A percentile compares a stretch with the other conserved stretches of the same genome.
These are phyloP conservation scores for Tetramorium alpestre DNA, from an alignment of 1,140 invertebrate species.

Conservation along the genomic window DNA sequence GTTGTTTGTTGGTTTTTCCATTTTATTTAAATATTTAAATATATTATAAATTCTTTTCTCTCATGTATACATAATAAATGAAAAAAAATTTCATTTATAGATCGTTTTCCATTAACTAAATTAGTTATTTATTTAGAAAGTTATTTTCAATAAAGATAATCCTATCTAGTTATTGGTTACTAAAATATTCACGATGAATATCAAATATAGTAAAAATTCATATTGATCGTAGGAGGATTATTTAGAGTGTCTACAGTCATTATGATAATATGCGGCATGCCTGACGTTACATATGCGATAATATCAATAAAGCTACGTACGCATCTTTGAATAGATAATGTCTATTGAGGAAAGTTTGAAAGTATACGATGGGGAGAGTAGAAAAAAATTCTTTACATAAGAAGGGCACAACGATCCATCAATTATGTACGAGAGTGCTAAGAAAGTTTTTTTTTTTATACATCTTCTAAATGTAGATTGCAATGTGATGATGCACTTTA, in stretches of 20 bases:
- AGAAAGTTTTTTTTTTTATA: slow-evolving; percentile 43
- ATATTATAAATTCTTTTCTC: background rate
- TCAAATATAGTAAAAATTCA: background rate
- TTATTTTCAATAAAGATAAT: background rate
- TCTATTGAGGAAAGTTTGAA: slow-evolving; percentile 56
- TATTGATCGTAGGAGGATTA: background rate
- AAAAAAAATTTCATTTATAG: background rate
- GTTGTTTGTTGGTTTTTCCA: background rate
- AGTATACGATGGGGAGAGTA: background rate
- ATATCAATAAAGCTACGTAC: slow-evolving; percentile 58
- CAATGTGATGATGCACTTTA: background rate
- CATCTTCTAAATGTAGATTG: slow-evolving; percentile 4
- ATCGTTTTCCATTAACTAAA: background rate
- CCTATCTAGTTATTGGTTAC: background rate
- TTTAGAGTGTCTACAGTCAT: background rate
- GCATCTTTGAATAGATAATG: slow-evolving; percentile 55
- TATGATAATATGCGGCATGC: background rate
- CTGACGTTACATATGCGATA: slow-evolving; percentile 20
- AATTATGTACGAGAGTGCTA: slow-evolving; percentile 69
- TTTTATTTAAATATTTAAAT: background rate
- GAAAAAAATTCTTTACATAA: slow-evolving; percentile 61
- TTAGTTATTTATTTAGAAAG: background rate
- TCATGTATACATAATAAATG: background rate
- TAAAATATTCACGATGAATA: background rate
- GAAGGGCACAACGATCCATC: slow-evolving; percentile 59